Evolutionary conservation across 2,797 vertebrate genomes (phyloP).

Genomic region (Gymnoscopelus braueri): DNA sequence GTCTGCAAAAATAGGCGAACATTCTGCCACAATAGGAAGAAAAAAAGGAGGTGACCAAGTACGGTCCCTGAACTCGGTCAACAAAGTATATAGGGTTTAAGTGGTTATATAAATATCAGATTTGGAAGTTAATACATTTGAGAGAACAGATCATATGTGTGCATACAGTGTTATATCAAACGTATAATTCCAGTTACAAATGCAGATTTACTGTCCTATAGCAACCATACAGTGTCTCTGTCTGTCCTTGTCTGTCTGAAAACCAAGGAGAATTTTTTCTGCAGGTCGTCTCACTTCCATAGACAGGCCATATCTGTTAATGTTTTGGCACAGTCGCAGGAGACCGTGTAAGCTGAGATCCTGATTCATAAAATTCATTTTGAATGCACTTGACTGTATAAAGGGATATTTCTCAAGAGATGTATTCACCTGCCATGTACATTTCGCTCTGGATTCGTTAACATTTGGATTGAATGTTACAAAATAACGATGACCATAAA

Average conservation of each 20-base stretch:
- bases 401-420: constrained; percentile 33
- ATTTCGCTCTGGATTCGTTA: constrained; percentile 26
- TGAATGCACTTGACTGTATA: constrained; percentile 23
- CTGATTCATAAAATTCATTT: constrained; percentile 46
- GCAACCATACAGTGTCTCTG: constrained; percentile 11
- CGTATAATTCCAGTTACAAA: constrained; percentile 9
- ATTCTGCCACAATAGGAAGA: too few relatives aligned
- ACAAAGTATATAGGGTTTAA: too few relatives aligned
- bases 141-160: constrained; percentile 17
- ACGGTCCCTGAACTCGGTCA: too few relatives aligned
- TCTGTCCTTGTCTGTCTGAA: neutral
- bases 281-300: neutral
- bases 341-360: constrained; percentile 42
- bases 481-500: constrained; percentile 16
- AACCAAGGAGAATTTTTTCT: constrained; percentile 25
- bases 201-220: constrained; percentile 30
- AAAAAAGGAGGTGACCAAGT: too few relatives aligned
- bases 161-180: constrained; percentile 4
- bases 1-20: too few relatives aligned
- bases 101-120: constrained; percentile 3
- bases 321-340: constrained; percentile 52
- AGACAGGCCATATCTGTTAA: constrained; percentile 39
- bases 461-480: constrained; percentile 28
- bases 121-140: neutral
- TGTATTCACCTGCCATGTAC: constrained; percentile 30